phyloP scores from a whole-genome alignment of 2,888 invertebrate genomes.

The Brachypalpus laphriformis region DNA sequence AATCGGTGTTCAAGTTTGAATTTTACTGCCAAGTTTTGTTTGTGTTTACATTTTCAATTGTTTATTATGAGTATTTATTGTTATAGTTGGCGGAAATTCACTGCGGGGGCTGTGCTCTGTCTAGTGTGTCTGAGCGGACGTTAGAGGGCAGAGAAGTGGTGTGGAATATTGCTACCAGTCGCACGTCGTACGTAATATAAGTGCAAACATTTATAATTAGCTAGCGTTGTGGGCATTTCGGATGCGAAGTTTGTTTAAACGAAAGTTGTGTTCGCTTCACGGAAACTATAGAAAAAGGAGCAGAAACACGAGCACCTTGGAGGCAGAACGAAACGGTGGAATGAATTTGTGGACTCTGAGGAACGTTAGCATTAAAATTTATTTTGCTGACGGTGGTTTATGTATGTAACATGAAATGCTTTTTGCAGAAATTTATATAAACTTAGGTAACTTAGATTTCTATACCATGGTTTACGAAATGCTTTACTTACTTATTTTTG shows the following conservation, averaged over 20 bases:
- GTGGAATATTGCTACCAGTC: not conserved
- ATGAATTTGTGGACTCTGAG: not conserved
- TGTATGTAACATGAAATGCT: not conserved
- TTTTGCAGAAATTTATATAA: not conserved
- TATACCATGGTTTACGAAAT: not conserved
- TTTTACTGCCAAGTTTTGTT: slow-evolving; percentile 62
- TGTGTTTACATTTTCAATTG: slow-evolving; percentile 66
- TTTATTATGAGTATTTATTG: slow-evolving; percentile 63
- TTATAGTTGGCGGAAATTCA: slow-evolving; percentile 31
- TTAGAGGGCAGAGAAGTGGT: not conserved
- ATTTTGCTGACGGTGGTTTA: not conserved
- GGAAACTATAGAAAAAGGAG: not conserved
- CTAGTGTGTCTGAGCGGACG: not conserved
- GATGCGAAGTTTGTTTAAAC: not conserved
- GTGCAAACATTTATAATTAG: slow-evolving; percentile 36
- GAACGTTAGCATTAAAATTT: not conserved
- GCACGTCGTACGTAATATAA: not conserved
- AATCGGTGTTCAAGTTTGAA: slow-evolving; percentile 66
- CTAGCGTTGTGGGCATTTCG: slow-evolving; percentile 27
- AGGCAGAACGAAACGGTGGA: no score
- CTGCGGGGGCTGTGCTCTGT: not conserved
- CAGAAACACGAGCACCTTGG: not conserved
- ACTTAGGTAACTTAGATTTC: not conserved
- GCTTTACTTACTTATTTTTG: no score
- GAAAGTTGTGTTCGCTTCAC: not conserved